A percentile compares a stretch with the other conserved stretches of the same genome.
These are phyloP conservation scores for Caradrina clavipalpis DNA, from an alignment of 2,888 invertebrate species.

Conservation along the genomic window DNA sequence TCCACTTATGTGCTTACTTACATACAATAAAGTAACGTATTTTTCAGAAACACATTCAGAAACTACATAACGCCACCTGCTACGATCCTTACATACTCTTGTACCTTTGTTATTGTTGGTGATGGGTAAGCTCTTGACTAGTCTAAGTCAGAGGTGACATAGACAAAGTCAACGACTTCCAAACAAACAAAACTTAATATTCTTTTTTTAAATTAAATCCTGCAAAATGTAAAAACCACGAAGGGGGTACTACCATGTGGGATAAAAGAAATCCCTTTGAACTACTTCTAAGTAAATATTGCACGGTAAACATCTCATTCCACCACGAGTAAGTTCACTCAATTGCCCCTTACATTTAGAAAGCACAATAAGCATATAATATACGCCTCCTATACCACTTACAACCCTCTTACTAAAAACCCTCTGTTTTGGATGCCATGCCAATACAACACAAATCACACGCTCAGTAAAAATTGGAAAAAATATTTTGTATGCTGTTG, in stretches of 20 bases:
- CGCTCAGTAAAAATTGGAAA: slow-evolving; percentile 2
- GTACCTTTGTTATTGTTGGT: no score
- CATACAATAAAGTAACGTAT: no score
- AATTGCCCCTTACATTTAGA: slow-evolving; percentile 37
- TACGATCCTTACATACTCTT: no score
- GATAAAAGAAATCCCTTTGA: slow-evolving; percentile 2
- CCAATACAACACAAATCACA: slow-evolving; percentile 23
- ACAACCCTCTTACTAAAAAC: slow-evolving; percentile 32
- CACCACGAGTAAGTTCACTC: slow-evolving; percentile 29
- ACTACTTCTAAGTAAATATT: slow-evolving; percentile 4
- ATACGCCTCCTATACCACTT: slow-evolving; percentile 24
- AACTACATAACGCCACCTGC: no score
- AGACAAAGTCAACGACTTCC: no score
- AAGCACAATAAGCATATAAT: slow-evolving; percentile 51
- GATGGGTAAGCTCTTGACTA: no score
- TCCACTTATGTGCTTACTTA: no score
- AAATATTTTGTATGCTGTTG: not conserved
- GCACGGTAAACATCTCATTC: slow-evolving; percentile 15
- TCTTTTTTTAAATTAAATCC: not conserved
- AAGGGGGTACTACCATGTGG: not conserved
- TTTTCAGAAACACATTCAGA: no score
- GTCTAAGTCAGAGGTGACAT: no score
- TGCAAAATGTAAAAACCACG: not conserved
- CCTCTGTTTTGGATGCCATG: slow-evolving; percentile 12
- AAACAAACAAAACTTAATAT: no score